Evolutionary conservation across 92 coral and sea anemone genomes (phyloP).

Genomic region (Isaurus tuberculatus): DNA sequence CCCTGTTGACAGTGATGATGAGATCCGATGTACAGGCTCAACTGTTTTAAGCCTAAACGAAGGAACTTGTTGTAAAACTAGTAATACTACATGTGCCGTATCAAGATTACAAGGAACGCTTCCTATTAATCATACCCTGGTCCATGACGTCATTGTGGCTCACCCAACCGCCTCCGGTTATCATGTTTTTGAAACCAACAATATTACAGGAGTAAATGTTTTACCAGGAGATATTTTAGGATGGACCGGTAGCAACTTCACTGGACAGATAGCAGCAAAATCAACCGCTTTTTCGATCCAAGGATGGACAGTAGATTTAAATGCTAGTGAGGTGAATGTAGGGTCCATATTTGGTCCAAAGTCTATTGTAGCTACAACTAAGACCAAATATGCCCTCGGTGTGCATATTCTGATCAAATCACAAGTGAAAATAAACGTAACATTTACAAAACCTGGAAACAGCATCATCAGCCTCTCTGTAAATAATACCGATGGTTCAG

Average conservation of each 20-base stretch:
- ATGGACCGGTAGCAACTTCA: slow-evolving; percentile 17
- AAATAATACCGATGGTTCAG: not conserved
- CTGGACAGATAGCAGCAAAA: slow-evolving; percentile 27
- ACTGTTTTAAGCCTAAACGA: not conserved
- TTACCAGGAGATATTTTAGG: slow-evolving; percentile 42
- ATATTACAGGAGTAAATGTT: slow-evolving; percentile 5
- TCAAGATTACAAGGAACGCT: not conserved
- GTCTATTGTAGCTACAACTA: not conserved
- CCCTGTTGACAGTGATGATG: not conserved
- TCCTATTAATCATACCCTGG: slow-evolving; percentile 23
- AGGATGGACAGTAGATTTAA: slow-evolving; percentile 26
- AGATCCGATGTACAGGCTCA: not conserved
- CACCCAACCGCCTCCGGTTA: not conserved
- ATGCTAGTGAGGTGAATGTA: slow-evolving; percentile 15
- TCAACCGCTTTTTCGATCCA: slow-evolving; percentile 10
- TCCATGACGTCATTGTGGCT: slow-evolving; percentile 16
- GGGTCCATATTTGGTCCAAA: slow-evolving; percentile 18
- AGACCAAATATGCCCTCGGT: slow-evolving; percentile 1
- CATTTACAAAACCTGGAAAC: not conserved
- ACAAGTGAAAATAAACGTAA: slow-evolving; percentile 3
- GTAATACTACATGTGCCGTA: not conserved
- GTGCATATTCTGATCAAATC: slow-evolving; percentile 1
- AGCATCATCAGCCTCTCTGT: not conserved
- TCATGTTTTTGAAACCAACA: slow-evolving; percentile 21
- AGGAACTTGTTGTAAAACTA: not conserved